phyloP scores from a whole-genome alignment of 2,113 vertebrate genomes.

The Rutilus rutilus region DNA sequence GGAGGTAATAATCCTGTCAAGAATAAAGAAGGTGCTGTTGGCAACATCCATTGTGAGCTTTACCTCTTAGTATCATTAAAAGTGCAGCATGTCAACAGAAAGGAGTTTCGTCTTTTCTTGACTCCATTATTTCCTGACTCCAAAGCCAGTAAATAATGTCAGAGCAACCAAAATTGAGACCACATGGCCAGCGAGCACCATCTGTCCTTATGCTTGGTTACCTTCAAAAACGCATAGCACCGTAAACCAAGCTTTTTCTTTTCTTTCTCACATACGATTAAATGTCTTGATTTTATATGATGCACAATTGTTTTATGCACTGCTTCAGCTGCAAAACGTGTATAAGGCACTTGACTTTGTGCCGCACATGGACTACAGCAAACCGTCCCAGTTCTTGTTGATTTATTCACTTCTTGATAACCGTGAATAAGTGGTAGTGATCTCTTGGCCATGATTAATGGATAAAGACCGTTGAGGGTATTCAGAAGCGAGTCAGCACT shows the following conservation, averaged over 20 bases:
- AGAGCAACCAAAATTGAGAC: conserved; percentile 42
- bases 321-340: background rate
- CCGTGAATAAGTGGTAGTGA: conserved; percentile 67
- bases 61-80: conserved; percentile 45
- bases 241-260: background rate
- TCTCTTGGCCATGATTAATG: conserved; percentile 56
- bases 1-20: conserved; percentile 16
- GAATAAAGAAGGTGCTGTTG: conserved; percentile 41
- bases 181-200: conserved; percentile 46
- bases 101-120: conserved; percentile 36
- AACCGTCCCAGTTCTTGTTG: conserved; percentile 50
- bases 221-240: background rate
- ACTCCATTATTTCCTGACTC: conserved; percentile 34
- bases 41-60: conserved; percentile 24
- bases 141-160: conserved; percentile 42
- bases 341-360: background rate
- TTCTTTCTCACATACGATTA: background rate
- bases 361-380: background rate
- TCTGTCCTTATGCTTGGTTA: conserved; percentile 40
- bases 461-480: conserved; percentile 50
- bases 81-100: conserved; percentile 45
- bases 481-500: conserved; percentile 65
- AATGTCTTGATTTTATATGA: background rate
- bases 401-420: conserved; percentile 63
- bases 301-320: background rate